phyloP scores from a whole-genome alignment of 2,888 invertebrate genomes.

The Apamea crenata region DNA sequence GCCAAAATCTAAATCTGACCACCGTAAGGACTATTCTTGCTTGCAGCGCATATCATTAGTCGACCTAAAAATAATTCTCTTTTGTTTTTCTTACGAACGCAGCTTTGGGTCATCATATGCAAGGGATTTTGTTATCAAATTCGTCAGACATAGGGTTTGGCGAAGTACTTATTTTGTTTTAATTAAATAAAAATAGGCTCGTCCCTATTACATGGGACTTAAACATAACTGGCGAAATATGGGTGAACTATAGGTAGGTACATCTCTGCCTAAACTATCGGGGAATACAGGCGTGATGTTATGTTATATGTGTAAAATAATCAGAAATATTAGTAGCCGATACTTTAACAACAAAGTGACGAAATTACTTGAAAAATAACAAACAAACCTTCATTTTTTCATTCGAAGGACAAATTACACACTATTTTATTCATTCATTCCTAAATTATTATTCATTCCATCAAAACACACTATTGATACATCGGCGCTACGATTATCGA shows the following conservation, averaged over 20 bases:
- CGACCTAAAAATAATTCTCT: too few species aligned
- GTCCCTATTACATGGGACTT: not conserved
- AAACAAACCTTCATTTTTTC: conserved; percentile 5
- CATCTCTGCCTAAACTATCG: too few species aligned
- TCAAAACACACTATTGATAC: conserved; percentile 14
- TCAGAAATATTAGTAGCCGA: not conserved
- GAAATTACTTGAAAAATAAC: not conserved
- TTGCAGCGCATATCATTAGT: too few species aligned
- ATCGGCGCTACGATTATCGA: conserved; percentile 19
- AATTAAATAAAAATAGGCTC: not conserved
- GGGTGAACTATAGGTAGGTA: not conserved
- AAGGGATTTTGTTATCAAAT: too few species aligned
- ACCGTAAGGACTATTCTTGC: too few species aligned
- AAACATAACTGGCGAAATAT: not conserved
- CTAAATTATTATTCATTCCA: conserved; percentile 15
- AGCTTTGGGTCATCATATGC: too few species aligned
- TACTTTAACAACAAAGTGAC: not conserved
- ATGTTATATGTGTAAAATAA: too few species aligned
- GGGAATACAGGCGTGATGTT: not conserved
- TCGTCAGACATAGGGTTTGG: too few species aligned
- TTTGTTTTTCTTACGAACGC: too few species aligned
- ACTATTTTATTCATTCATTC: not conserved
- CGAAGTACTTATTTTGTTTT: not conserved
- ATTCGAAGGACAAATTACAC: not conserved
- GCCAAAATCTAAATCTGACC: too few species aligned